phyloP scores from a whole-genome alignment of 2,797 vertebrate genomes.

The Eidolon dupreanum region DNA sequence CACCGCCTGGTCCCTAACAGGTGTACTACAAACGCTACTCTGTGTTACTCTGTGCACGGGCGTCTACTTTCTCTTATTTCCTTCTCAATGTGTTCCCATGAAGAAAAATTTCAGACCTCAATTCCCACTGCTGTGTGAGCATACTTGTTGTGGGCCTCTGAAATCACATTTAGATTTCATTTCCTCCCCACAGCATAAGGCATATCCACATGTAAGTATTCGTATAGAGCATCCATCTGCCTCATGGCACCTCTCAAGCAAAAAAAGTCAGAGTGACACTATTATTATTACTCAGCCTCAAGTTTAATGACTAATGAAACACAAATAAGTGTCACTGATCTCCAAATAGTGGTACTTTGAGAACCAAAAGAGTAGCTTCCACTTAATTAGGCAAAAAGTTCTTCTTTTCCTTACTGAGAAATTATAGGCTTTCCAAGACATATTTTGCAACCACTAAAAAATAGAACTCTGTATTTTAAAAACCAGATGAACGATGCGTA shows the following conservation, averaged over 20 bases:
- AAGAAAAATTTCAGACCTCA: neutral
- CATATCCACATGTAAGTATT: neutral
- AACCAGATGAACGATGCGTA: constrained; percentile 44
- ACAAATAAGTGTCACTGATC: neutral
- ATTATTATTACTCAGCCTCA: neutral
- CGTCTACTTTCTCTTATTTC: neutral
- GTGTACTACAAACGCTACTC: fast-evolving
- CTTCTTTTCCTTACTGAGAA: constrained; percentile 2
- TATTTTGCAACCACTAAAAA: constrained; percentile 61
- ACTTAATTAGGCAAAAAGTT: constrained; percentile 29
- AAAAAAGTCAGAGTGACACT: neutral
- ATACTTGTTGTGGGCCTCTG: neutral
- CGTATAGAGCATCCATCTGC: neutral
- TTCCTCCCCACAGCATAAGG: fast-evolving
- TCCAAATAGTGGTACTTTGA: neutral
- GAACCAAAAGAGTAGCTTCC: neutral
- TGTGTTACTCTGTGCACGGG: neutral
- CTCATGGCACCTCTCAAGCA: neutral
- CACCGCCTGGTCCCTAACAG: neutral
- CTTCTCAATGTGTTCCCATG: neutral
- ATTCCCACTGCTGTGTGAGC: neutral
- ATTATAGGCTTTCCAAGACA: constrained; percentile 37
- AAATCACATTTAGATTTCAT: neutral
- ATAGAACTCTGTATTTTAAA: constrained; percentile 42
- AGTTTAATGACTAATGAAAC: constrained; percentile 5